phyloP scores from a whole-genome alignment of 2,888 invertebrate species.

The Melikaiella ostensackeni region DNA sequence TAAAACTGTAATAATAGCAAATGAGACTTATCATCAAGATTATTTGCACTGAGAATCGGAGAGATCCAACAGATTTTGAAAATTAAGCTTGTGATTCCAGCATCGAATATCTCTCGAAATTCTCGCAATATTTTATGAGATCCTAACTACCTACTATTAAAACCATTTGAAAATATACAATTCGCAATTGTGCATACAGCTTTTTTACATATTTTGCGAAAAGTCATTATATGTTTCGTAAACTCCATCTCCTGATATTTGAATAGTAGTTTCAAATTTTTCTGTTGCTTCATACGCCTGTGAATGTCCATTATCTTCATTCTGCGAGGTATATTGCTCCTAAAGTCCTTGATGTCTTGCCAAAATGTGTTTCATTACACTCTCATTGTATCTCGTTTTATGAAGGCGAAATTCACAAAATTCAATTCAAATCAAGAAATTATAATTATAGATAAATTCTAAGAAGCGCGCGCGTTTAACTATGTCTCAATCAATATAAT shows the following conservation, averaged over 20 bases:
- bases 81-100: background rate
- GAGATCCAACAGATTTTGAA: background rate
- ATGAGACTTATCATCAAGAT: background rate
- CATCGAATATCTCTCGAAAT: background rate
- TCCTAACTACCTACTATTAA: background rate
- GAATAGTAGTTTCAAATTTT: constrained; percentile 2
- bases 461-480: too few species aligned
- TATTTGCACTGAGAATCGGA: background rate
- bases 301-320: constrained; percentile 19
- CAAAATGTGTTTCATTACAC: constrained; percentile 71
- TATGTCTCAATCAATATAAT: too few species aligned
- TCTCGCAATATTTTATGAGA: background rate
- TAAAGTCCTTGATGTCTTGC: constrained; percentile 77
- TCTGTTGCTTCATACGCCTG: background rate
- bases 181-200: background rate
- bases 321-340: constrained; percentile 74
- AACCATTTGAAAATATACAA: background rate
- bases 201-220: constrained; percentile 19
- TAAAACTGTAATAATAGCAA: background rate
- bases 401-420: constrained; percentile 76
- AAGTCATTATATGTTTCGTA: constrained; percentile 29
- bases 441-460: too few species aligned
- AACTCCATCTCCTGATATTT: constrained; percentile 12
- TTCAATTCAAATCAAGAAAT: too few species aligned
- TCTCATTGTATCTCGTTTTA: constrained; percentile 73